Evolutionary conservation across 2,113 vertebrate genomes (phyloP), one percentile per base, ranked within the genome.

Genomic region (Notothenia rossii): DNA sequence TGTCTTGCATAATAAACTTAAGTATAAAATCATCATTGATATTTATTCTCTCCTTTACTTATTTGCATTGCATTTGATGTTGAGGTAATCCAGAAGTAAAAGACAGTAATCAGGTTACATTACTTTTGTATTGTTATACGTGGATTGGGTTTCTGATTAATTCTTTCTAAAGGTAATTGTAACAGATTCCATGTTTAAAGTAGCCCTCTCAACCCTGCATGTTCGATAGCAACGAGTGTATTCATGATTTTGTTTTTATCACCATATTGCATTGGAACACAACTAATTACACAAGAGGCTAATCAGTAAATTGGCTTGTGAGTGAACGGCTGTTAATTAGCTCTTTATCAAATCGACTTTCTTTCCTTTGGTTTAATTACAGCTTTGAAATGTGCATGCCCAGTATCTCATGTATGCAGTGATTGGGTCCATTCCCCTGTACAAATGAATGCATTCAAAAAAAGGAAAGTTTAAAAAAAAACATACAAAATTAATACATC

Each of bases 271-370:
- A 51, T n/a, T 74, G 33, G 4, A 25, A 60, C 7, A 51, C 18
- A 78, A 59, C 75, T 75, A 73, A 86, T 82, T 72, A 83, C 55
- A 76, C 63, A 10, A 13, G 66, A 36, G 68, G 53, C 15, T 81
- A 75, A 89, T 89, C 82, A 85, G 69, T 58, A 67, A 76, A 89
- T 73, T 79, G 77, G 36, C 48, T 68, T 13, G 46, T 82, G 75
- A 87, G 51, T 77, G 67, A 86, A 75, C 61, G 54, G 48, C 60
- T 63, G 70, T 76, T 82, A 81, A 90, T 91, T 73, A 90, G 63
- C 53, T 81, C 54, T 75, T 62, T 63, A 78, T 88, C 77, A 87
- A 50, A 72, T 63, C 12, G 22, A 67, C 50, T 74, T 71, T 25
- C 2, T 15, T 36, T 77, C 33, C 20, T 51, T 45, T 49, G 5